phyloP scores from a whole-genome alignment of 2,888 invertebrate genomes.

The Halocaridina rubra region DNA sequence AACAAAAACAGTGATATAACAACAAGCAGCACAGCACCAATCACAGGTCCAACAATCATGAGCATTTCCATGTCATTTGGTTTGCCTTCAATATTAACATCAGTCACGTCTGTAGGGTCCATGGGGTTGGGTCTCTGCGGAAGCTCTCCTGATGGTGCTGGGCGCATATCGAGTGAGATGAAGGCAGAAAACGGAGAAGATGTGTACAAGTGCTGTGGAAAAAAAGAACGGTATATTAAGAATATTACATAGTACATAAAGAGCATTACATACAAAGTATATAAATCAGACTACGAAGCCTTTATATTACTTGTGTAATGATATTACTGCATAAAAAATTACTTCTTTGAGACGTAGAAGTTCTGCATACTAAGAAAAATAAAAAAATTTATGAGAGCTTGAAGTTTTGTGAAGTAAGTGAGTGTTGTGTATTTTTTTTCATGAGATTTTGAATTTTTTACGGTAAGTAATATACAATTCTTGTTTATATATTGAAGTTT shows the following conservation, averaged over 20 bases:
- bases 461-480: no score
- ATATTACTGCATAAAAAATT: background rate
- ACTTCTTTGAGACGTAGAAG: slow-evolving; percentile 4
- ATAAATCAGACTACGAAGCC: background rate
- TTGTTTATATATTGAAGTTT: no score
- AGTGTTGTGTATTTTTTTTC: no score
- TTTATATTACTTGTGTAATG: background rate
- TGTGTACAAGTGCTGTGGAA: slow-evolving; percentile 81
- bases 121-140: slow-evolving; percentile 88
- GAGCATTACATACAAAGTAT: background rate
- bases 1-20: slow-evolving; percentile 61
- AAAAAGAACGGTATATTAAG: background rate
- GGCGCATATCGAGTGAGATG: slow-evolving; percentile 88
- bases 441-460: no score
- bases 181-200: slow-evolving; percentile 94
- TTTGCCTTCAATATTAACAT: slow-evolving; percentile 18
- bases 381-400: background rate
- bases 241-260: background rate
- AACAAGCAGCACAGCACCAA: slow-evolving; percentile 60
- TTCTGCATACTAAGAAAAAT: slow-evolving; percentile 18
- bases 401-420: no score
- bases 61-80: slow-evolving; percentile 54
- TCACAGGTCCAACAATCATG: slow-evolving; percentile 62
- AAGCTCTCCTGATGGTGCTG: slow-evolving; percentile 87
- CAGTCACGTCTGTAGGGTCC: slow-evolving; percentile 72